phyloP scores from a whole-genome alignment of 2,888 invertebrate species.

The Cephus pygmeus region DNA sequence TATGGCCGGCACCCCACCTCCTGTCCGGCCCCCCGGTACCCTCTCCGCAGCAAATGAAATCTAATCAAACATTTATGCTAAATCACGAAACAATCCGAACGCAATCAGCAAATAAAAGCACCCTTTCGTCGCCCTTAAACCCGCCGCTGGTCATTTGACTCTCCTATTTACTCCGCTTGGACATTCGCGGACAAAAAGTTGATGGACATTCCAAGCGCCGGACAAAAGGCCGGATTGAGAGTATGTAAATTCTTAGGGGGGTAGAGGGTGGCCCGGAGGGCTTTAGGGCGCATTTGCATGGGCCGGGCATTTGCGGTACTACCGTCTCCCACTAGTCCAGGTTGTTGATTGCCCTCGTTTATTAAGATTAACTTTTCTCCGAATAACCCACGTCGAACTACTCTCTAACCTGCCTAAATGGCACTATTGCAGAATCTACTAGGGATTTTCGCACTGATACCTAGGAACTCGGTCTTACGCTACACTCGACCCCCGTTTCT shows the following conservation, averaged over 20 bases:
- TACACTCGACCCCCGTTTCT: neutral
- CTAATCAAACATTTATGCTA: conserved; percentile 68
- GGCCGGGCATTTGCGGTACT: conserved; percentile 58
- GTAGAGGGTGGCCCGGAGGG: conserved; percentile 27
- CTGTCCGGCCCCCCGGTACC: conserved; percentile 31
- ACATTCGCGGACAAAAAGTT: conserved; percentile 61
- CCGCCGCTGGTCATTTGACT: conserved; percentile 65
- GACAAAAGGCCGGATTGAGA: conserved; percentile 59
- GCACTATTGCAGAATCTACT: neutral
- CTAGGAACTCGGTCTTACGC: neutral
- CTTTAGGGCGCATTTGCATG: conserved; percentile 60
- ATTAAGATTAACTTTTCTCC: conserved; percentile 66
- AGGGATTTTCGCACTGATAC: neutral
- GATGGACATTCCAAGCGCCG: conserved; percentile 63
- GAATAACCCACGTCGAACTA: conserved; percentile 19
- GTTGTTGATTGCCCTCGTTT: conserved; percentile 64
- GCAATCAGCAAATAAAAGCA: conserved; percentile 66
- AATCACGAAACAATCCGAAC: conserved; percentile 67
- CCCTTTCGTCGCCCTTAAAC: conserved; percentile 56
- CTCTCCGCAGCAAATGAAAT: conserved; percentile 41
- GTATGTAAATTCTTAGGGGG: conserved; percentile 62
- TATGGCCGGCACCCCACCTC: conserved; percentile 19
- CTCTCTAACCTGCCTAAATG: neutral
- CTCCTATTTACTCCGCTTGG: conserved; percentile 61
- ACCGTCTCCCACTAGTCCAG: conserved; percentile 32